These are phyloP conservation scores for Palythoa grandis DNA, from an alignment of 92 coral and sea anemone species.

Conservation along the genomic window DNA sequence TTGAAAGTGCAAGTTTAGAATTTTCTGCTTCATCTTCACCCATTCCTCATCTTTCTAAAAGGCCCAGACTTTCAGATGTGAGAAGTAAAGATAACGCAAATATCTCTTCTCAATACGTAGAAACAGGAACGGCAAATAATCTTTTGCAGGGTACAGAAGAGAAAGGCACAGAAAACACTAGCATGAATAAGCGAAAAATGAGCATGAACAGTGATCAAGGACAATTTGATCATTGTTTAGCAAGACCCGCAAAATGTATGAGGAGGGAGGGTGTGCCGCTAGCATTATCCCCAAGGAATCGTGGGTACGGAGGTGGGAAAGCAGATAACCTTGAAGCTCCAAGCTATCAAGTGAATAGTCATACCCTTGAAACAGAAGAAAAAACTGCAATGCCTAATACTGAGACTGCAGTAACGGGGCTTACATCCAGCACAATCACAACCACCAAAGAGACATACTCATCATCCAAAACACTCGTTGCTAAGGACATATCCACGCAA, in stretches of 20 bases:
- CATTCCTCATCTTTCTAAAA: not conserved
- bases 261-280: not conserved
- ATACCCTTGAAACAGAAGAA: not conserved
- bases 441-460: not conserved
- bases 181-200: not conserved
- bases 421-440: not conserved
- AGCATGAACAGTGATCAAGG: not conserved
- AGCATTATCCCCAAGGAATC: not conserved
- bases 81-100: not conserved
- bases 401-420: not conserved
- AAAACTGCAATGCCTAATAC: not conserved
- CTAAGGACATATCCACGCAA: not conserved
- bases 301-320: not conserved
- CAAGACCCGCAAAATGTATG: slow-evolving; percentile 12
- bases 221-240: not conserved
- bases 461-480: not conserved
- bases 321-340: not conserved
- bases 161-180: not conserved
- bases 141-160: not conserved
- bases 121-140: not conserved
- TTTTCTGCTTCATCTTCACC: not conserved
- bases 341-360: not conserved
- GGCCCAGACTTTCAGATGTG: slow-evolving; percentile 1
- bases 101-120: not conserved
- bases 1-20: not conserved